Evolutionary conservation across 2,797 vertebrate species (phyloP).

Genomic region (Gastrophryne carolinensis): DNA sequence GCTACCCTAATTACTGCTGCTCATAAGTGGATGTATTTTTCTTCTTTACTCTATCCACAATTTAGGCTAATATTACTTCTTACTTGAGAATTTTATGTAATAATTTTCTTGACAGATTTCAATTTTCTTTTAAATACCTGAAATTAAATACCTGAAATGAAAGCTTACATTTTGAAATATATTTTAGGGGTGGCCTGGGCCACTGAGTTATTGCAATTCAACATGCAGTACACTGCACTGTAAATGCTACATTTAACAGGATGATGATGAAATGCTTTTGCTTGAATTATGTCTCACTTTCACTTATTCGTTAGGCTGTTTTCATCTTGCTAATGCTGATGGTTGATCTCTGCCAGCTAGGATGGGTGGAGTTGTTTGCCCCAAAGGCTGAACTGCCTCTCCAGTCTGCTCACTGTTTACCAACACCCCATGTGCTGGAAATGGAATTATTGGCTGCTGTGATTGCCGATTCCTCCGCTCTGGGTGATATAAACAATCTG

Average conservation of each 20-base stretch:
- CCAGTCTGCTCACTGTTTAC: slow-evolving; percentile 25
- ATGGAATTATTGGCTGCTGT: neutral
- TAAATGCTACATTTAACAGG: too few relatives aligned
- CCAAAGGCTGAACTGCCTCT: neutral
- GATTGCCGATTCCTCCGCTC: neutral
- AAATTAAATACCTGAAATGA: too few relatives aligned
- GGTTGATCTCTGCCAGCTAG: neutral
- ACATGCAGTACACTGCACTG: too few relatives aligned
- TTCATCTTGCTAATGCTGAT: neutral
- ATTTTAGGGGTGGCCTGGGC: too few relatives aligned
- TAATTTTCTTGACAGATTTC: too few relatives aligned
- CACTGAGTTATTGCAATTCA: too few relatives aligned
- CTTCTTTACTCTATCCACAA: too few relatives aligned
- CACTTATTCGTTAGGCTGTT: neutral
- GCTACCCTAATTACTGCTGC: slow-evolving; percentile 1
- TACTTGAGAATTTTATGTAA: too few relatives aligned
- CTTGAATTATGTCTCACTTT: neutral
- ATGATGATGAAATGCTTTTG: neutral
- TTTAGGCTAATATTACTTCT: too few relatives aligned
- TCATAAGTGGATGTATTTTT: too few relatives aligned
- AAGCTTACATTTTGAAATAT: too few relatives aligned
- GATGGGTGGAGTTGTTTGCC: slow-evolving; percentile 21
- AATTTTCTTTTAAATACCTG: too few relatives aligned
- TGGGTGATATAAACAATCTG: slow-evolving; percentile 9
- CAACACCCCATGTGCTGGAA: neutral